Percentiles rank a stretch among this genome's conserved stretches.
These are phyloP conservation scores for Cranoglanis bouderius DNA, from an alignment of 2,113 vertebrate species.

Conservation along the genomic window DNA sequence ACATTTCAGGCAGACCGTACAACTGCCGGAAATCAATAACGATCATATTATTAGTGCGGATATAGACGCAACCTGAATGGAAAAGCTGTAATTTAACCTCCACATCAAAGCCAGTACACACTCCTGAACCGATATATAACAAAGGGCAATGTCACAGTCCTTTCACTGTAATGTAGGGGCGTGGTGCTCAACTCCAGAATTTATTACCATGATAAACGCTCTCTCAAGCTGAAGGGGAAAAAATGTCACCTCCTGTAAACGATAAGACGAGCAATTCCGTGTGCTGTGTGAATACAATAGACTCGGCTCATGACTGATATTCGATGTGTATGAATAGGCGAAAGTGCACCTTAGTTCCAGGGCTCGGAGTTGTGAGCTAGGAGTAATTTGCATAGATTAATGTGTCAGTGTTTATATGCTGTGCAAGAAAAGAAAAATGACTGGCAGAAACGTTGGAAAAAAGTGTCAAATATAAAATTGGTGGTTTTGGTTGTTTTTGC, in stretches of 20 bases:
- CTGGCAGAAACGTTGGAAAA: neutral
- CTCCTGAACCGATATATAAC: neutral
- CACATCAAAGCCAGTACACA: too few species aligned
- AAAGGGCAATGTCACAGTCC: neutral
- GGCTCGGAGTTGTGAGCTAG: neutral
- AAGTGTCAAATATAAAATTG: too few species aligned
- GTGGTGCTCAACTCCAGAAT: conserved; percentile 3
- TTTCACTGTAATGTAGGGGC: neutral
- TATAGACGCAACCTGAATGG: too few species aligned
- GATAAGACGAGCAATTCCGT: neutral
- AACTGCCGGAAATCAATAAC: neutral
- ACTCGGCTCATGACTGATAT: neutral
- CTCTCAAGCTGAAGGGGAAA: neutral
- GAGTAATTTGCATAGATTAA: neutral
- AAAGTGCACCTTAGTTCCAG: neutral
- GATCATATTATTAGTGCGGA: neutral
- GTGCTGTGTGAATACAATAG: neutral
- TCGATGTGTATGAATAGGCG: neutral
- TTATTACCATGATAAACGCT: neutral
- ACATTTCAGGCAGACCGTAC: neutral
- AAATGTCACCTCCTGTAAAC: conserved; percentile 7
- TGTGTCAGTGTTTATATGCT: neutral
- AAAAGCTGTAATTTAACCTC: neutral
- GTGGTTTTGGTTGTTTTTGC: too few species aligned
- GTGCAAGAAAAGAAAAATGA: neutral